Evolutionary conservation across 2,113 vertebrate genomes (phyloP), one percentile per base, ranked within the genome.

Genomic region (Melierax canorus): DNA sequence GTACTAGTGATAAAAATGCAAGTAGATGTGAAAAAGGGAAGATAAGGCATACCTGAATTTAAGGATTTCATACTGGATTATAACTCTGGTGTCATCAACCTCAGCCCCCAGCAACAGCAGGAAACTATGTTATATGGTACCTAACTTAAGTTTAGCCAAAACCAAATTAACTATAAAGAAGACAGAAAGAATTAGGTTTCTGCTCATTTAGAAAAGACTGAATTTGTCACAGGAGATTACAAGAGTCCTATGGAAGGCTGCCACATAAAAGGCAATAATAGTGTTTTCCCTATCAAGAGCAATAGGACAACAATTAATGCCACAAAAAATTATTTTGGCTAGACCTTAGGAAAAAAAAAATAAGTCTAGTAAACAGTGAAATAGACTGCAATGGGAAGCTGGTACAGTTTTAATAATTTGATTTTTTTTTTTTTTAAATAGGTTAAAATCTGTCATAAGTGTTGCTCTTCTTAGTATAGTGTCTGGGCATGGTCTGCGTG

Each of bases 121-220:
- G 14, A 75, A 56, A 60, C 3, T 21, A 22, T 41, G 11, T 39
- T 32, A 26, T 6, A 60, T 0, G 0, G 1, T 51, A 29, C 18
- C 10, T 69, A 55, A 48, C 4, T 39, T n/a, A 62, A 39, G 9
- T 32, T 51, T 22, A 59, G 45, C 58, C 29, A 92, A 90, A 72
- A 51, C 4, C 11, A 2, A 76, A 60, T 11, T 71, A 76, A 66
- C 18, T 71, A 2, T 64, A 62, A 84, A 12, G 19, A 71, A 62
- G 45, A 56, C 4, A 66, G 16, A 78, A 83, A 39, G 6, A 79
- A 59, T 53, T n/a, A 27, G 4, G 7, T 64, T 75, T 87, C 24
- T 71, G 9, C 9, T 69, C 9, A 5, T 75, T 90, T 45, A 45
- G 48, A 71, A 68, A 86, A 71, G 19, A 36, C 20, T 1, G 2